Percentiles rank a stretch among this genome's conserved stretches.
These are phyloP conservation scores for Oncorhynchus kisutch DNA, from an alignment of 2,113 vertebrate species.

Conservation along the genomic window DNA sequence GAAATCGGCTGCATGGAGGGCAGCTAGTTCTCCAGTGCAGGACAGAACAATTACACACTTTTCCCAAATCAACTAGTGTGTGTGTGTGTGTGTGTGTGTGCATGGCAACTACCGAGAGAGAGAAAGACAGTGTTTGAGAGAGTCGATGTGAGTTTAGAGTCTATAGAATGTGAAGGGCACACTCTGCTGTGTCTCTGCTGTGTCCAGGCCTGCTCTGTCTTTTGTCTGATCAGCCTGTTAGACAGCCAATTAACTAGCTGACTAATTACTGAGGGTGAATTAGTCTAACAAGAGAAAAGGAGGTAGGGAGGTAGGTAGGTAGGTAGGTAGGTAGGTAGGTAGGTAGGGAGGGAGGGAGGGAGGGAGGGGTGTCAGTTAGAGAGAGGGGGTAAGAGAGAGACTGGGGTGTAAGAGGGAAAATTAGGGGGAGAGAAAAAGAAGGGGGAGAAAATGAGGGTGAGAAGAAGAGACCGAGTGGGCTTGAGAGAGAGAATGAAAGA, in stretches of 20 bases:
- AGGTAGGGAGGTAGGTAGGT: background rate
- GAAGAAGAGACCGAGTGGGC: background rate
- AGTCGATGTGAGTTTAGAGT: constrained; percentile 17
- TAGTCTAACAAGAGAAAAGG: constrained; percentile 34
- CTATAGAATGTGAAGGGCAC: constrained; percentile 63
- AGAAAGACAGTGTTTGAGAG: constrained; percentile 1
- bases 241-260: constrained; percentile 72
- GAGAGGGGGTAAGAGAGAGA: background rate
- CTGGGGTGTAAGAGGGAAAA: background rate
- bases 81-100: constrained; percentile 12
- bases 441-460: constrained; percentile 29
- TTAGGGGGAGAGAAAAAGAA: constrained; percentile 16
- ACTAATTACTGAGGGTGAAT: constrained; percentile 74
- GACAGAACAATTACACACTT: too few species aligned
- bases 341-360: too few species aligned
- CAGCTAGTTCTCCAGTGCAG: too few species aligned
- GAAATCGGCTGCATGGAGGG: too few species aligned
- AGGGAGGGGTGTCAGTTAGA: background rate
- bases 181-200: constrained; percentile 54
- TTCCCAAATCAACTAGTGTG: background rate
- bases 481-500: background rate
- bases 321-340: background rate
- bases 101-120: constrained; percentile 38
- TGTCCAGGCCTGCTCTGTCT: constrained; percentile 36
- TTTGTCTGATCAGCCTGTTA: constrained; percentile 68